phyloP scores from a whole-genome alignment of 2,113 vertebrate species.

The Eidolon helvum region DNA sequence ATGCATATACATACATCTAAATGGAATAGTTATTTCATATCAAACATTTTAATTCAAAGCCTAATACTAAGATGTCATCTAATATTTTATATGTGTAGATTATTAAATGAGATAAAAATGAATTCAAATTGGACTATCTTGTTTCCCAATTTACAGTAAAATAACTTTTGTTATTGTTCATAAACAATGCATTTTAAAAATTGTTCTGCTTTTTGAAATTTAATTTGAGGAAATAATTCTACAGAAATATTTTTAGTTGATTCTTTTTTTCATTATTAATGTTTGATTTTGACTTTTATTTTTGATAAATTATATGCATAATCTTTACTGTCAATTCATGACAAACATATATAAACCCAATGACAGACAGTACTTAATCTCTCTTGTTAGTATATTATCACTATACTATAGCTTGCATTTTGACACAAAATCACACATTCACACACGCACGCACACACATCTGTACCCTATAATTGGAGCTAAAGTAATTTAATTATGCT shows the following conservation, averaged over 20 bases:
- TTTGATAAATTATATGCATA: background rate
- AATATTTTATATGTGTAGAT: background rate
- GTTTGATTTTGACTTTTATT: background rate
- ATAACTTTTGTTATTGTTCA: background rate
- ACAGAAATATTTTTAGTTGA: background rate
- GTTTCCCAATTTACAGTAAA: background rate
- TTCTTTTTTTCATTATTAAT: background rate
- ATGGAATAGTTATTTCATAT: background rate
- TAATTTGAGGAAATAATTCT: background rate
- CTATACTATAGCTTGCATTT: background rate
- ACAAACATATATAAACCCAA: background rate
- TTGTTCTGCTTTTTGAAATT: background rate
- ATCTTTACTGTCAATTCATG: background rate
- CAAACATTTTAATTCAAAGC: background rate
- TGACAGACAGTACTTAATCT: background rate
- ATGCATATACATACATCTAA: too few relatives aligned
- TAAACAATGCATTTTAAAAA: background rate
- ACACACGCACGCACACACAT: background rate
- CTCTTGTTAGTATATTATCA: background rate
- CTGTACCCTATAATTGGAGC: background rate
- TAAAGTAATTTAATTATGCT: slow-evolving; percentile 44
- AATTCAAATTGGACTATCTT: background rate
- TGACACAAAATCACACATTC: background rate
- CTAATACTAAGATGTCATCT: background rate
- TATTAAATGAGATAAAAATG: background rate